Base-by-base conservation (phyloP, 1,140 invertebrate species). In the Hyposmocoma kahamanoa region DNA sequence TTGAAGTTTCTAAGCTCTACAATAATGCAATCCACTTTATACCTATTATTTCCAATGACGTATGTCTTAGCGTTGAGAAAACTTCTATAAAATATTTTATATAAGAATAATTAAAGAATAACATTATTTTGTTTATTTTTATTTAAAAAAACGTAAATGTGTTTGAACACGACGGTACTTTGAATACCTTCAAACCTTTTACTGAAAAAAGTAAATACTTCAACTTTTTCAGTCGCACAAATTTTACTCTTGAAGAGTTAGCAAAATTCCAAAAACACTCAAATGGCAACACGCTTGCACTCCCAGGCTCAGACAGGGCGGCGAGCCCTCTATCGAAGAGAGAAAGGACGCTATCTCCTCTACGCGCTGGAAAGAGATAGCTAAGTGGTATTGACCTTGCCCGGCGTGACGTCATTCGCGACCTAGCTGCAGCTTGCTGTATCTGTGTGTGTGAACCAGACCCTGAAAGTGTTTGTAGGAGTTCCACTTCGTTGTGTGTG, bases 321-420 rank as follows among this genome's bases (percentile, higher is more conserved):
- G 53, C 69, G 66, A 75, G 72, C 67, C 70, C 57, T 52, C 39
- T 20, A 20, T 22, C 19, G 59, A 80, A 20, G 62, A 55, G 67
- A 80, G 32, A 52, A 42, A 38, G 19, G 20, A 55, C 15, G 10
- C 10, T 3, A 20, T 24, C 19, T 19, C 22, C 26, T 34, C 34
- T 38, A 30, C 32, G 22, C 18, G 38, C 15, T 42, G 5, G 30
- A 46, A 56, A 67, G 20, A 41, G 66, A 56, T 5, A 38, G 44
- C 42, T 46, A 36, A 41, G 74, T 82, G 80, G 65, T 84, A 84
- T 84, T 84, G 80, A 84, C 78, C 80, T 84, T 84, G 77, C 62
- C 57, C 28, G 54, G 43, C 10, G 56, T 84, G 81, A 84, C 81
- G 81, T 82, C 78, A 82, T 73, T 72, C 51, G 59, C 78, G 81